These are phyloP conservation scores for Periplaneta americana DNA, from an alignment of 1,140 invertebrate genomes.

Conservation along the genomic window DNA sequence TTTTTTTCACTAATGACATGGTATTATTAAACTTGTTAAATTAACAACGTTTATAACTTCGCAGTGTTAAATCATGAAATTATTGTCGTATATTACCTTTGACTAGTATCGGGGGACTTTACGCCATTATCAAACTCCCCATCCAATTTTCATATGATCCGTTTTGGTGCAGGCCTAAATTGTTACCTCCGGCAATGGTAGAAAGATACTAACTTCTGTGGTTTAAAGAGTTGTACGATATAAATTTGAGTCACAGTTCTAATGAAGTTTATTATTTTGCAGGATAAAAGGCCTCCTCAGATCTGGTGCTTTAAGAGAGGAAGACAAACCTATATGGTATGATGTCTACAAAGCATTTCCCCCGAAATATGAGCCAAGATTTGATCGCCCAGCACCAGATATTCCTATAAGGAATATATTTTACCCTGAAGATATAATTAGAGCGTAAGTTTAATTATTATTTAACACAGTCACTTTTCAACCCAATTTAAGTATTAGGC, in stretches of 20 bases:
- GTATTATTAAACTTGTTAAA: too few species aligned
- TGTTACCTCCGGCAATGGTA: background rate
- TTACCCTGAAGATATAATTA: slow-evolving; percentile 78
- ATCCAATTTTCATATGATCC: background rate
- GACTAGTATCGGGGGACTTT: too few species aligned
- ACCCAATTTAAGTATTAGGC: too few species aligned
- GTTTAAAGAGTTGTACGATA: background rate
- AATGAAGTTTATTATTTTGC: slow-evolving; percentile 26
- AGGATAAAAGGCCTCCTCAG: slow-evolving; percentile 71
- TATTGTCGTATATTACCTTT: too few species aligned
- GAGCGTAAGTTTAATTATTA: slow-evolving; percentile 77
- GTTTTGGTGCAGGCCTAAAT: background rate
- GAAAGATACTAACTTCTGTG: background rate
- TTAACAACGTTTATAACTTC: too few species aligned
- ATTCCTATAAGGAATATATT: slow-evolving; percentile 62
- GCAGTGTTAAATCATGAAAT: background rate
- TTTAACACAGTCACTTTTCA: too few species aligned
- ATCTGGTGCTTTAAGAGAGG: slow-evolving; percentile 63
- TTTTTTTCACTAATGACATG: too few species aligned
- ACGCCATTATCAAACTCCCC: background rate
- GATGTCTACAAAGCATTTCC: slow-evolving; percentile 83
- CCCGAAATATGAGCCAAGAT: slow-evolving; percentile 70
- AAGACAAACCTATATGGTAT: slow-evolving; percentile 85
- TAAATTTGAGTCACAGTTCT: background rate
- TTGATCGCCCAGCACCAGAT: slow-evolving; percentile 52